These are phyloP conservation scores for Atopsyche davidsoni DNA, from an alignment of 1,140 invertebrate species.

Conservation along the genomic window DNA sequence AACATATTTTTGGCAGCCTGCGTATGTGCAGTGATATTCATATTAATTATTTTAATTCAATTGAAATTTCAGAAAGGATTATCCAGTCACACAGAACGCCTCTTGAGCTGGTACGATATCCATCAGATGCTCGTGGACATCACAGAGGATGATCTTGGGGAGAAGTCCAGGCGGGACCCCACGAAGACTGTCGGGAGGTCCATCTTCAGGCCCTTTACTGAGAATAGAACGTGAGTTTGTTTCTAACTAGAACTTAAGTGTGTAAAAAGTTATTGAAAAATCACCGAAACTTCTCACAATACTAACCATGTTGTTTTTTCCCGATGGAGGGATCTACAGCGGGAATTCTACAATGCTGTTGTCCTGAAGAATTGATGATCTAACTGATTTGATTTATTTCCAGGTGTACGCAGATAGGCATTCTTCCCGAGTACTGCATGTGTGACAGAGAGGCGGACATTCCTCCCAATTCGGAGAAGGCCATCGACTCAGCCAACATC, in stretches of 20 bases:
- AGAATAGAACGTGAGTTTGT: conserved; percentile 26
- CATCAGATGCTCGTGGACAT: conserved; percentile 59
- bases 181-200: conserved; percentile 25
- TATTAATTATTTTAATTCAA: conserved; percentile 6
- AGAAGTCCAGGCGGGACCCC: conserved; percentile 10
- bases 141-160: conserved; percentile 21
- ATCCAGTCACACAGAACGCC: conserved; percentile 32
- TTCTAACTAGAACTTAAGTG: conserved; percentile 9
- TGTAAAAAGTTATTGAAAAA: conserved; percentile 15
- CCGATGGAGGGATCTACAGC: neutral
- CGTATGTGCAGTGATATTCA: neutral
- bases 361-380: conserved; percentile 14
- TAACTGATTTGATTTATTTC: conserved; percentile 50
- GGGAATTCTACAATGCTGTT: neutral
- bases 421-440: conserved; percentile 63
- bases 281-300: no score
- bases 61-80: conserved; percentile 16
- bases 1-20: neutral
- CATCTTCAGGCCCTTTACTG: conserved; percentile 24
- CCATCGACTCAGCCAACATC: conserved; percentile 35
- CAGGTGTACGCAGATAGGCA: conserved; percentile 57
- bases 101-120: conserved; percentile 73
- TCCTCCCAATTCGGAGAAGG: conserved; percentile 35
- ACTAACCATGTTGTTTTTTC: neutral
- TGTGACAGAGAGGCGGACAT: conserved; percentile 51